Conservation (phyloP, 2,888 invertebrate genomes). For the Glyphotaelius pellucidus region DNA sequence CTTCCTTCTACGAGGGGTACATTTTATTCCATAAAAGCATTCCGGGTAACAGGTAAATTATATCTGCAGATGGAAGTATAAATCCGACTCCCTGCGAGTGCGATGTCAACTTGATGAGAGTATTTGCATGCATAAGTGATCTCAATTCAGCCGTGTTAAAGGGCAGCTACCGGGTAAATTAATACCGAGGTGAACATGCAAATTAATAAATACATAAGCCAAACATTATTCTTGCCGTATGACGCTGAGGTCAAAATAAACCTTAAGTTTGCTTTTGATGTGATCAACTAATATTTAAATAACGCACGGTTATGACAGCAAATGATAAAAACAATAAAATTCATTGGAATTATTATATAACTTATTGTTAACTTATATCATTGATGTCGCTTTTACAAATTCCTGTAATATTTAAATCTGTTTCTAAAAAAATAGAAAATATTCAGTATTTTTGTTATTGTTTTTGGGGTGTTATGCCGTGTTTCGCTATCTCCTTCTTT, state of each 20-base stretch:
- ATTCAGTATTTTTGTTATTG: too few species aligned
- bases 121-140: conserved; percentile 2
- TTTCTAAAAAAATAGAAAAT: too few species aligned
- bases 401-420: too few species aligned
- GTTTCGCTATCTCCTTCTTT: too few species aligned
- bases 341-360: background rate
- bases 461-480: too few species aligned
- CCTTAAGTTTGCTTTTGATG: background rate
- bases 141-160: background rate
- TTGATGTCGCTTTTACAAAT: too few species aligned
- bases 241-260: background rate
- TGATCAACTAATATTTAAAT: background rate
- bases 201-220: background rate
- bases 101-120: background rate
- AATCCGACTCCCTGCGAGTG: background rate
- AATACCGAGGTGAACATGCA: background rate
- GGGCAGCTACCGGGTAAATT: background rate
- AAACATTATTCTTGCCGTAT: background rate
- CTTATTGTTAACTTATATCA: too few species aligned
- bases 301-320: background rate
- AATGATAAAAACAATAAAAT: background rate
- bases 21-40: background rate
- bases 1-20: background rate
- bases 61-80: background rate
- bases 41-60: conserved; percentile 2